A percentile compares a stretch with the other conserved stretches of the same genome.
Evolutionary conservation across 2,888 invertebrate genomes (phyloP).

Genomic region (Patella depressa): DNA sequence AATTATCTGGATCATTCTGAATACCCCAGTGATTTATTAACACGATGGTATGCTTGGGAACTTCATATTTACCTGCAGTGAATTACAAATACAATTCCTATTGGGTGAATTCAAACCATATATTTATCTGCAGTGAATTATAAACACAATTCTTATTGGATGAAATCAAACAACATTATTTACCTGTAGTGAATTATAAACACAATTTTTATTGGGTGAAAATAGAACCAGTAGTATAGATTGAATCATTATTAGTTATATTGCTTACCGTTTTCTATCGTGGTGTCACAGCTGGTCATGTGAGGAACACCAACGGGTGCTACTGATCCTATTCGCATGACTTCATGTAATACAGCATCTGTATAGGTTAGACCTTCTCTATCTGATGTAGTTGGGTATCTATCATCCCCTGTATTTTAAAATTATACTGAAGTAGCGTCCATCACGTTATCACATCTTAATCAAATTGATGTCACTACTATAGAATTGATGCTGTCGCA

Average conservation of each 20-base stretch:
- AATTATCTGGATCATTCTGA: slow-evolving; percentile 50
- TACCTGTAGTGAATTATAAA: slow-evolving; percentile 34
- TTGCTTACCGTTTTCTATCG: neutral
- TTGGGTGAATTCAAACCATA: slow-evolving; percentile 28
- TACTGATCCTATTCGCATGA: slow-evolving; percentile 15
- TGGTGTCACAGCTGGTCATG: slow-evolving; percentile 14
- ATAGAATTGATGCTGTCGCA: too few species aligned
- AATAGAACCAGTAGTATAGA: too few species aligned
- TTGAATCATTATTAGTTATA: neutral
- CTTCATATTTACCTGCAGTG: slow-evolving; percentile 43
- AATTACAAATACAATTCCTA: neutral
- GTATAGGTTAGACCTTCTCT: neutral
- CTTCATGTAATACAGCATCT: slow-evolving; percentile 18
- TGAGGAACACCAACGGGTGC: slow-evolving; percentile 16
- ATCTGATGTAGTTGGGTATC: neutral
- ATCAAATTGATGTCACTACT: too few species aligned
- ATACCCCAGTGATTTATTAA: slow-evolving; percentile 52
- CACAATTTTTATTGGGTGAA: neutral
- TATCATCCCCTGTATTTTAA: neutral
- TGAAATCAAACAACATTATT: slow-evolving; percentile 40
- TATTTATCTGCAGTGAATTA: slow-evolving; percentile 40
- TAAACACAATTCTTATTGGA: neutral
- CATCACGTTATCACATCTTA: too few species aligned
- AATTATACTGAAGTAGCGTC: too few species aligned
- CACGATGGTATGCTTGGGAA: slow-evolving; percentile 52